Conservation (phyloP, 2,888 invertebrate species). For the Tigriopus californicus region DNA sequence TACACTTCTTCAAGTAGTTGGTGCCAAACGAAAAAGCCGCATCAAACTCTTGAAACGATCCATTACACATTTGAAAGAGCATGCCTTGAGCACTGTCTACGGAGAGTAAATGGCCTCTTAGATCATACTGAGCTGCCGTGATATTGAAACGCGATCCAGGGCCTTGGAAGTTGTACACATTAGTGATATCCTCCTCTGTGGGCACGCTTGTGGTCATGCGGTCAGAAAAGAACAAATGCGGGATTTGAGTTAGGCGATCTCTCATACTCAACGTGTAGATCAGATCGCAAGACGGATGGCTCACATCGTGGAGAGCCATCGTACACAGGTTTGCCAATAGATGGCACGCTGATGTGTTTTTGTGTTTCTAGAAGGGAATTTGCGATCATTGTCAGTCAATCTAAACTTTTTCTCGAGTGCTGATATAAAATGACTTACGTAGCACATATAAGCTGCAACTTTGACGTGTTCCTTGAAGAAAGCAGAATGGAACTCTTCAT, state of each 20-base stretch:
- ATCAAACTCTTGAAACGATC: constrained; percentile 14
- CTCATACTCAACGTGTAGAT: neutral
- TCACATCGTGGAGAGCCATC: constrained; percentile 11
- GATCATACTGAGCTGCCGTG: neutral
- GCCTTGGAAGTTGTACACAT: neutral
- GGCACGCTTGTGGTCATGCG: neutral
- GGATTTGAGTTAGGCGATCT: neutral
- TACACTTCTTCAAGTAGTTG: constrained; percentile 18
- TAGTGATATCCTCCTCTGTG: constrained; percentile 6
- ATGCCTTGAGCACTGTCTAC: neutral
- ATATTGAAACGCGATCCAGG: neutral
- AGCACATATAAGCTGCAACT: neutral
- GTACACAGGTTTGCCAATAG: constrained; percentile 20
- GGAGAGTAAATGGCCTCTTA: neutral
- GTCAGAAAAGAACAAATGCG: neutral
- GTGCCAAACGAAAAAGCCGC: constrained; percentile 19
- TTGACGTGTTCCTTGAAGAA: neutral
- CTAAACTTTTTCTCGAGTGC: neutral
- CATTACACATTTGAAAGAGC: constrained; percentile 13
- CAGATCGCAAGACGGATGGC: constrained; percentile 1
- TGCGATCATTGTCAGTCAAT: neutral
- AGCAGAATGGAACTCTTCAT: neutral
- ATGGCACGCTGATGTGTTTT: constrained; percentile 19
- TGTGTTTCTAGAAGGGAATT: neutral
- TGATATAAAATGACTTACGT: neutral